phyloP scores from a whole-genome alignment of 92 coral and sea anemone genomes.

The Paragorgia papillata region DNA sequence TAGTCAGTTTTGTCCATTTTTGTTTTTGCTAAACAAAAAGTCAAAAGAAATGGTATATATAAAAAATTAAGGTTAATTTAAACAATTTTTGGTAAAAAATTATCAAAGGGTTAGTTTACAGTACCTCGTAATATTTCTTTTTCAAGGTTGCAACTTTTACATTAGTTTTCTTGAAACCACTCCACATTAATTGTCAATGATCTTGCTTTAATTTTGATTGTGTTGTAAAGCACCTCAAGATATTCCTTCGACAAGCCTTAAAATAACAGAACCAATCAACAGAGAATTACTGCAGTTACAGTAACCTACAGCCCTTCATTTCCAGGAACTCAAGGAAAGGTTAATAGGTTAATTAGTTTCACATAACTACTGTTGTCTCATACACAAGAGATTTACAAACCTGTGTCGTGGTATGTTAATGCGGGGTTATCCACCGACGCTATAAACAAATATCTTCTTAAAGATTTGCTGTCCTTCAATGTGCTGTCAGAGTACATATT shows the following conservation, averaged over 20 bases:
- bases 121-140: conserved; percentile 23
- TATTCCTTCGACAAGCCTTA: conserved; percentile 27
- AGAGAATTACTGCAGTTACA: neutral
- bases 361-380: neutral
- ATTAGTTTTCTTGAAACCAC: conserved; percentile 17
- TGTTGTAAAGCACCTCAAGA: conserved; percentile 22
- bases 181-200: conserved; percentile 28
- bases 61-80: neutral
- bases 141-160: neutral
- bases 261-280: neutral
- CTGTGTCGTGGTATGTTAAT: conserved; percentile 32
- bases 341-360: neutral
- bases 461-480: conserved; percentile 8
- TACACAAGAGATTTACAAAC: conserved; percentile 2
- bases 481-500: conserved; percentile 8
- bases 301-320: neutral
- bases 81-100: neutral
- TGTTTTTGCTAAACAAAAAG: conserved; percentile 7
- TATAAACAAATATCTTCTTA: conserved; percentile 24
- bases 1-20: conserved; percentile 9
- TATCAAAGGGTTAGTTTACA: neutral
- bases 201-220: conserved; percentile 12
- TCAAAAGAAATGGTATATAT: neutral
- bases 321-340: neutral
- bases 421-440: conserved; percentile 17